Evolutionary conservation across 1,140 invertebrate genomes (phyloP).

Genomic region (Drosophila seguyi): DNA sequence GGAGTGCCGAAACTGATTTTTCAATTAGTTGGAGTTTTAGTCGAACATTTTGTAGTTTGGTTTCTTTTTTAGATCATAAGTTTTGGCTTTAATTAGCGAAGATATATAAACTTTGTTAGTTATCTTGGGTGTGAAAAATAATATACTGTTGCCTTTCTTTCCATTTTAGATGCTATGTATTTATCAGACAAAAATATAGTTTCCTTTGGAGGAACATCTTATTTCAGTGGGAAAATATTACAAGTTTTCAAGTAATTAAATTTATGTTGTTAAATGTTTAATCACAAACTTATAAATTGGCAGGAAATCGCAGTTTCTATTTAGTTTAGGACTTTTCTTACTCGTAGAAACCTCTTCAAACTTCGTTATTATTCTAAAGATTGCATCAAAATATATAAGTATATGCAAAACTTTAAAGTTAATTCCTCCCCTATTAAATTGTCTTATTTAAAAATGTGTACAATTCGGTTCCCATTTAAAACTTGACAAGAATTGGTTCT

Average conservation of each 20-base stretch:
- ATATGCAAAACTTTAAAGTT: background rate
- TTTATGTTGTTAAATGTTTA: background rate
- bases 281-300: too few species aligned
- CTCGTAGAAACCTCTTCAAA: background rate
- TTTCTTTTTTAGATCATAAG: background rate
- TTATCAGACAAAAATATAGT: background rate
- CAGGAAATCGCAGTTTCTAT: background rate
- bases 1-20: constrained; percentile 39
- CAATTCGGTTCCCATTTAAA: too few species aligned
- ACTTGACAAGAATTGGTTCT: background rate
- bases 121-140: background rate
- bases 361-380: background rate
- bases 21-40: constrained; percentile 27
- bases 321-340: background rate
- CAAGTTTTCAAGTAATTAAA: background rate
- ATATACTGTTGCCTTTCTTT: too few species aligned
- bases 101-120: background rate
- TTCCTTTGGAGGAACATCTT: too few species aligned
- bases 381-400: background rate
- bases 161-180: background rate
- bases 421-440: too few species aligned
- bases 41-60: background rate
- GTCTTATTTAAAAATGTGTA: background rate
- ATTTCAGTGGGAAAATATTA: background rate
- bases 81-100: constrained; percentile 8